Base-by-base conservation (phyloP, 2,797 vertebrate genomes). In the Cyclopterus lumpus region DNA sequence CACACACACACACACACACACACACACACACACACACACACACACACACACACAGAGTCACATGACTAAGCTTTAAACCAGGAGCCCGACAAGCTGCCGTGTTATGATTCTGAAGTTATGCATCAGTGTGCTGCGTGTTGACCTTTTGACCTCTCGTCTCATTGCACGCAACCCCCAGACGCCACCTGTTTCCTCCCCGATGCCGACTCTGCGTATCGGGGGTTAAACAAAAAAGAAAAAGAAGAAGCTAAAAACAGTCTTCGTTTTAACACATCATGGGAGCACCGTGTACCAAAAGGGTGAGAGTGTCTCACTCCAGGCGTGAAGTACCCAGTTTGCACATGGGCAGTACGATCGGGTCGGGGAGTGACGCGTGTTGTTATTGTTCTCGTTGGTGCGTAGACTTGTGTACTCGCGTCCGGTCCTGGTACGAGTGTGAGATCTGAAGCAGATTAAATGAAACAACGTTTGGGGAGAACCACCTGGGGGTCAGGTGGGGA, bases 61-160 rank as follows among this genome's bases (percentile, higher is more conserved):
- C 22, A 24, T 77, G 46, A 57, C 28, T 30, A 46, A 64, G 55
- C 67, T 71, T 42, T 32, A 63, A 67, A 54, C 49, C 38, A 34
- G 60, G 14, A 67, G 22, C 26, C 24, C 0, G 6, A 34, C 28
- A 53, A 1, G 28, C 67, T 20, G 46, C 44, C 10, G 11, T 32
- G 2, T 36, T 28, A 15, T 12, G 20, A 51, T 48, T 51, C 20
- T 40, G 5, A 55, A 40, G 8, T 5, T 11, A 18, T 16, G 66
- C 11, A n/a, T n/a, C n/a, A n/a, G 28, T 12, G 53, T 8, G n/a
- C 0, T 36, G 30, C 34, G 15, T 8, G 26, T 4, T 32, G 48
- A 49, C 48, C 55, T 49, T 64, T 42, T 36, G 15, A 42, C 10
- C 63, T 28, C 63, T 28, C 2, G 63, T 48, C 53, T 67, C 5